Evolutionary conservation across 2,797 vertebrate genomes (phyloP).

Genomic region (Eulemur albifrons): DNA sequence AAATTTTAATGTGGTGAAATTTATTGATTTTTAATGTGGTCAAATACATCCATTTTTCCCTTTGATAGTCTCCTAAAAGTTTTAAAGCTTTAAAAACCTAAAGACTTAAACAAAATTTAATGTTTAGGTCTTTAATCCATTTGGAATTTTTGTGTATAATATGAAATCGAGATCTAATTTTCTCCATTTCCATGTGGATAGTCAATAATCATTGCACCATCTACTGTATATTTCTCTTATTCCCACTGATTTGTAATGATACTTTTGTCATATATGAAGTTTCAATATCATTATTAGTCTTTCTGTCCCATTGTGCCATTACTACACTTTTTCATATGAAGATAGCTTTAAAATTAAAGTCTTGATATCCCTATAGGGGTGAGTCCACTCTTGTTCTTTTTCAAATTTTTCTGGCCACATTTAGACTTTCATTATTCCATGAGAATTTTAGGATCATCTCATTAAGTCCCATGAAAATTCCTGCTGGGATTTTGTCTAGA

Average conservation of each 20-base stretch:
- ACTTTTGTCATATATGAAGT: not conserved
- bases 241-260: not conserved
- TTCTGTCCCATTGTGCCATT: not conserved
- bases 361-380: not conserved
- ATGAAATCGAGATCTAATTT: not conserved
- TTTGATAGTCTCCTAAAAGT: not conserved
- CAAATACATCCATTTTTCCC: not conserved
- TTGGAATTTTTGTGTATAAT: not conserved
- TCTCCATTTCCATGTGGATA: not conserved
- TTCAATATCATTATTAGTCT: not conserved
- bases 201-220: not conserved
- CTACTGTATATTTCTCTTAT: not conserved
- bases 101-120: not conserved
- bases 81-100: not conserved
- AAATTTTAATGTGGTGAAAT: not conserved
- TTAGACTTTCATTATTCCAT: not conserved
- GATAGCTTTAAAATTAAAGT: not conserved
- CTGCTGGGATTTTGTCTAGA: not conserved
- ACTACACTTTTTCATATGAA: not conserved
- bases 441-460: not conserved
- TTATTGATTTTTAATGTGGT: not conserved
- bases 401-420: not conserved
- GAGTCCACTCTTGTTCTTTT: not conserved
- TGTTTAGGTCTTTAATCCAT: not conserved
- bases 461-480: not conserved